Conservation (phyloP, 2,113 vertebrate species). For the Conger conger region DNA sequence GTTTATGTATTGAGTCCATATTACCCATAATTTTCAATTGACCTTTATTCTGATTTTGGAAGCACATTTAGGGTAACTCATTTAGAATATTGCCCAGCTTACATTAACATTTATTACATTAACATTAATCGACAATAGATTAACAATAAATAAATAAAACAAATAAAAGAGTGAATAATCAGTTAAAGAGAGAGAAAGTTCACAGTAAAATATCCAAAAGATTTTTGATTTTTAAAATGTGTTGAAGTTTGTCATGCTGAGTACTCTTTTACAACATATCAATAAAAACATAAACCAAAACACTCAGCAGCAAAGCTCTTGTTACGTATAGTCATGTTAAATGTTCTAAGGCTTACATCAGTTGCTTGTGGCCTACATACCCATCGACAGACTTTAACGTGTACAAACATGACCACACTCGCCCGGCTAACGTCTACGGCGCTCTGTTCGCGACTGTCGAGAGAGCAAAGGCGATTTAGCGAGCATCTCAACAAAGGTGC, state of each 20-base stretch:
- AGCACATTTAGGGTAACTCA: no score
- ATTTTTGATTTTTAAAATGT: no score
- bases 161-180: no score
- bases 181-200: no score
- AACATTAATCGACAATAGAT: no score
- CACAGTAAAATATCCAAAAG: no score
- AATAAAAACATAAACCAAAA: not conserved
- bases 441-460: not conserved
- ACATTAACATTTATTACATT: no score
- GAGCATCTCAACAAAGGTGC: not conserved
- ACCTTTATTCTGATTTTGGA: no score
- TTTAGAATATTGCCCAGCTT: no score
- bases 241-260: no score
- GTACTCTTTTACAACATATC: not conserved
- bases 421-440: not conserved
- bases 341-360: not conserved
- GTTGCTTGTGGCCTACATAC: not conserved
- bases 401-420: not conserved
- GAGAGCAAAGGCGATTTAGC: not conserved
- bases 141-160: no score
- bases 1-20: not conserved
- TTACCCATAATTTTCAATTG: not conserved
- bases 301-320: not conserved
- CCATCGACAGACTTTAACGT: no score
- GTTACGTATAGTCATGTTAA: not conserved